Evolutionary conservation across 2,888 invertebrate species (phyloP).

Genomic region (Lottia scabra): DNA sequence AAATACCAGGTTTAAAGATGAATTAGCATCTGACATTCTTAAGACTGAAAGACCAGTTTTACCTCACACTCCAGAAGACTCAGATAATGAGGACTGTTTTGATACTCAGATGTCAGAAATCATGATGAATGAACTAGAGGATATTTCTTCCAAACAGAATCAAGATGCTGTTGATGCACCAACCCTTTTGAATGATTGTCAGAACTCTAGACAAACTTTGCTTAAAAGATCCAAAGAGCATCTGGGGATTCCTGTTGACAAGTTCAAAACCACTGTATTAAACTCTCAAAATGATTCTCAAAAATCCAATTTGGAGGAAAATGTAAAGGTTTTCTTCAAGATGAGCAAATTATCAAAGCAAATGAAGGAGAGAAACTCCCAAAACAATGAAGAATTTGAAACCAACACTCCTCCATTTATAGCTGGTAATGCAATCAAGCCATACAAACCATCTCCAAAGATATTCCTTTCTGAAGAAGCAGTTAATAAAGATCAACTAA

Average conservation of each 20-base stretch:
- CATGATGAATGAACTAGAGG: constrained; percentile 16
- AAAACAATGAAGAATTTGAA: background rate
- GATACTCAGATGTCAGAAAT: constrained; percentile 18
- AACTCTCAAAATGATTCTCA: background rate
- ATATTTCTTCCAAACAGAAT: background rate
- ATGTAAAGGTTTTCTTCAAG: background rate
- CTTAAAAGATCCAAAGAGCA: background rate
- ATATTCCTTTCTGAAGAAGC: background rate
- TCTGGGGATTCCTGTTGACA: too few relatives aligned
- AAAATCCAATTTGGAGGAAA: background rate
- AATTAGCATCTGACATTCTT: background rate
- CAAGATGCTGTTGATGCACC: background rate
- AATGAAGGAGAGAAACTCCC: background rate
- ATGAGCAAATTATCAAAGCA: background rate
- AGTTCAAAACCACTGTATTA: background rate
- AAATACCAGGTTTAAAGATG: background rate
- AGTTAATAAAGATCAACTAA: background rate
- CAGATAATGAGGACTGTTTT: background rate
- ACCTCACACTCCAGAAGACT: too few relatives aligned
- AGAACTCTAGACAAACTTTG: too few relatives aligned
- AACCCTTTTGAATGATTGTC: too few relatives aligned
- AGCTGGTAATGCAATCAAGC: background rate
- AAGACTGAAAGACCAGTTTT: background rate
- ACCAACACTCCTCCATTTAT: background rate
- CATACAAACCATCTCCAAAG: background rate